Evolutionary conservation across 2,113 vertebrate species (phyloP), one percentile per base, ranked within the genome.

Genomic region (Carlito syrichta): DNA sequence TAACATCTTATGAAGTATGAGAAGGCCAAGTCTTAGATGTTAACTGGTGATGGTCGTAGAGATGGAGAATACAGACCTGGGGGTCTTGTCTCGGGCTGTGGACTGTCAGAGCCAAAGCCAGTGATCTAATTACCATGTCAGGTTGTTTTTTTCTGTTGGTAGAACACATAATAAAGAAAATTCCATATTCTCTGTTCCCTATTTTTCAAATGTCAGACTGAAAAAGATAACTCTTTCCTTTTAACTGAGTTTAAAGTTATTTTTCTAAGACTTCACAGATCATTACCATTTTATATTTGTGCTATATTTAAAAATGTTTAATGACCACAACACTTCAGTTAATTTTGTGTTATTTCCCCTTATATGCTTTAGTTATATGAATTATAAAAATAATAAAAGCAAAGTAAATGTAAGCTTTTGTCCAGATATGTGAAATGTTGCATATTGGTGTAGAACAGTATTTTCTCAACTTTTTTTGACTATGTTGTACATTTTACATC

Each of bases 201-300:
- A 17, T 78, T 87, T 91, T 89, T 94, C 74, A 84, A 88, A 79
- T 94, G 56, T 50, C 11, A 81, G 48, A 19, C 25, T 58, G 69
- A 95, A 87, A 60, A 66, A 58, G 20, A 22, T 62, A 50, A 19
- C 43, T 60, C 73, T 83, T 69, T 86, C 30, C 45, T 91, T 96
- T 94, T 40, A 81, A 48, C 5, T 11, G 40, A 93, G 13, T 78
- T 85, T 86, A 68, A 95, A 94, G 91, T 89, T 71, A 69, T 56
- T 68, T n/a, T 2, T 62, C 30, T 87, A 63, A 91, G 86, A 69
- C 19, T 81, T 30, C 4, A 32, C 30, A 77, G 6, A 3, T 54
- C 3, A 78, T 96, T 76, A 48, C 6, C 10, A 60, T 74, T 96
- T 94, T 85, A 5, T 93, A 40, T 84, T 87, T 93, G 78, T 81